Conservation (phyloP, 2,888 invertebrate species). For the Cenopis cana region DNA sequence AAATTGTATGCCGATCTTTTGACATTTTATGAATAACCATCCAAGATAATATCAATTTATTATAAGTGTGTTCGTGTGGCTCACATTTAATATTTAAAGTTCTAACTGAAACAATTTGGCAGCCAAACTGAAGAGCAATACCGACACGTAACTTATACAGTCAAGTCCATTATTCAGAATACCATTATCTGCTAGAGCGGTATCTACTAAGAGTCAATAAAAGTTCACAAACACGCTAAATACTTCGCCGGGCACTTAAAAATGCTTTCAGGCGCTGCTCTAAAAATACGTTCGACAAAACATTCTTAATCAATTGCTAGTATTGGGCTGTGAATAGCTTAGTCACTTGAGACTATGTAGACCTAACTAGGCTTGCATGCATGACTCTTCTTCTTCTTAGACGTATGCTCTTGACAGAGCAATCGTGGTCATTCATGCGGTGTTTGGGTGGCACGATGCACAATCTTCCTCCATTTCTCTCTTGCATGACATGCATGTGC, state of each 20-base stretch:
- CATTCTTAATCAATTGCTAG: not conserved
- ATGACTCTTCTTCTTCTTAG: too few species aligned
- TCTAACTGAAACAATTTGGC: not conserved
- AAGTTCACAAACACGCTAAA: not conserved
- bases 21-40: too few species aligned
- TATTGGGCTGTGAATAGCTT: not conserved
- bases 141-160: not conserved
- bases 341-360: not conserved
- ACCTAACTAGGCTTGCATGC: too few species aligned
- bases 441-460: too few species aligned
- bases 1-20: not conserved
- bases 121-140: not conserved
- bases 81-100: not conserved
- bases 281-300: not conserved
- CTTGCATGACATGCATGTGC: too few species aligned
- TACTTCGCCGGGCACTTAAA: slow-evolving; percentile 14
- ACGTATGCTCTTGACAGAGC: too few species aligned
- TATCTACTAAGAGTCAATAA: slow-evolving; percentile 13
- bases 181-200: not conserved
- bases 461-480: too few species aligned
- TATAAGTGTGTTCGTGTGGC: too few species aligned
- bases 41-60: too few species aligned
- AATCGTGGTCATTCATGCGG: too few species aligned
- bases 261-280: not conserved
- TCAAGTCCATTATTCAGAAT: not conserved